Conservation (phyloP, 2,113 vertebrate species). For the Rhodinocichla rosea region DNA sequence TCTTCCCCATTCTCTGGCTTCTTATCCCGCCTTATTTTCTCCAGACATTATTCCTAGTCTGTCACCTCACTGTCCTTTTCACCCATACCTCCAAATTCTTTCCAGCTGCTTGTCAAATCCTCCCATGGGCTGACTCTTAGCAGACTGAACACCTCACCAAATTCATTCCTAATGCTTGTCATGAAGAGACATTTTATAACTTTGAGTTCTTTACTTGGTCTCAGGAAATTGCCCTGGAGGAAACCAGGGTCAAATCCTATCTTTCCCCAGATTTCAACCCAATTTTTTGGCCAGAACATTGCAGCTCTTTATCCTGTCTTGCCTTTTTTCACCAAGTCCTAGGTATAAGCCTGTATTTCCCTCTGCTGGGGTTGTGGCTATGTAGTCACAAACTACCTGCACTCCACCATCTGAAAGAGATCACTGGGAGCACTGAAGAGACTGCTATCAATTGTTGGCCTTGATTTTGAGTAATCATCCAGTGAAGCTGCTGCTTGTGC, state of each 20-base stretch:
- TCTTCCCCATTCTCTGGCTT: background rate
- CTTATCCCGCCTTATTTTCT: background rate
- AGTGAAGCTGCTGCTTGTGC: background rate
- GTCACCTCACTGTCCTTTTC: background rate
- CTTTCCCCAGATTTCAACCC: background rate
- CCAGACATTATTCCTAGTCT: background rate
- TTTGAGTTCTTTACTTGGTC: background rate
- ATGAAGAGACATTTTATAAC: background rate
- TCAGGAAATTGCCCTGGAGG: background rate
- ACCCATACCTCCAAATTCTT: background rate
- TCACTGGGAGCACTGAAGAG: background rate
- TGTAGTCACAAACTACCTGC: rapidly evolving
- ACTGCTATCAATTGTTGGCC: background rate
- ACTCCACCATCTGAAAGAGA: background rate
- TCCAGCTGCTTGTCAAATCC: background rate
- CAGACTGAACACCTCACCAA: background rate
- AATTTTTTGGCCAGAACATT: background rate
- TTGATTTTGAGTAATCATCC: background rate
- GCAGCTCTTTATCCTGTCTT: background rate
- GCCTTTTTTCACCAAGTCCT: background rate
- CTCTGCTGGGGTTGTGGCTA: background rate
- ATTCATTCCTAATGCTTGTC: background rate
- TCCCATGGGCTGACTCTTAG: background rate
- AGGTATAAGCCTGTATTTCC: background rate
- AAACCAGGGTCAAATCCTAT: background rate